phyloP scores from a whole-genome alignment of 2,888 invertebrate genomes.

The Apodemia hepburni region DNA sequence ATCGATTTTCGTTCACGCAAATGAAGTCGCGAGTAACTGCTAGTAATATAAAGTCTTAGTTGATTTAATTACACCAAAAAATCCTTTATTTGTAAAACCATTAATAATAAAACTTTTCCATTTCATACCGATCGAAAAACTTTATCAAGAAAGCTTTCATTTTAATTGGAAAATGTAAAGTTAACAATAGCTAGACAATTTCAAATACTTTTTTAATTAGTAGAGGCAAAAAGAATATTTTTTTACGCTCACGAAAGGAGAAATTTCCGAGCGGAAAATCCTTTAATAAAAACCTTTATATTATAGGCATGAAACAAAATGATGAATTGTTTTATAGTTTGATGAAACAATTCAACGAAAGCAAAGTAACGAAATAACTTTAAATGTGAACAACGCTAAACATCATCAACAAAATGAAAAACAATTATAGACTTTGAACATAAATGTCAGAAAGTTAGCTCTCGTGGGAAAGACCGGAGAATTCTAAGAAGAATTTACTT shows the following conservation, averaged over 20 bases:
- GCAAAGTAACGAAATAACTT: constrained; percentile 57
- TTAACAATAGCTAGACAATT: constrained; percentile 20
- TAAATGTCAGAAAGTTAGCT: constrained; percentile 54
- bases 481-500: constrained; percentile 20
- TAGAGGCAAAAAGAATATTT: constrained; percentile 20
- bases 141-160: constrained; percentile 18
- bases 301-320: constrained; percentile 29
- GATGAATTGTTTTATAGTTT: constrained; percentile 40
- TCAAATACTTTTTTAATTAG: constrained; percentile 25
- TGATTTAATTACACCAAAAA: neutral
- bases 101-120: constrained; percentile 14
- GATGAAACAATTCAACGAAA: constrained; percentile 53
- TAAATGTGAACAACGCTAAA: constrained; percentile 49
- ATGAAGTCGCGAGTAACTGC: no score
- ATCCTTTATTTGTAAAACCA: neutral
- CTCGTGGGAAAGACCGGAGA: constrained; percentile 21
- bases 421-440: constrained; percentile 47
- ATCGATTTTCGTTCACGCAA: no score
- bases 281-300: constrained; percentile 29
- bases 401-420: constrained; percentile 57
- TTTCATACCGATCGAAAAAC: constrained; percentile 19
- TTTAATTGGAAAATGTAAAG: constrained; percentile 24
- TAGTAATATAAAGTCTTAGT: neutral
- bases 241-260: constrained; percentile 19
- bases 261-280: constrained; percentile 24